phyloP scores from a whole-genome alignment of 2,797 vertebrate genomes.

The Crenuchus spilurus region DNA sequence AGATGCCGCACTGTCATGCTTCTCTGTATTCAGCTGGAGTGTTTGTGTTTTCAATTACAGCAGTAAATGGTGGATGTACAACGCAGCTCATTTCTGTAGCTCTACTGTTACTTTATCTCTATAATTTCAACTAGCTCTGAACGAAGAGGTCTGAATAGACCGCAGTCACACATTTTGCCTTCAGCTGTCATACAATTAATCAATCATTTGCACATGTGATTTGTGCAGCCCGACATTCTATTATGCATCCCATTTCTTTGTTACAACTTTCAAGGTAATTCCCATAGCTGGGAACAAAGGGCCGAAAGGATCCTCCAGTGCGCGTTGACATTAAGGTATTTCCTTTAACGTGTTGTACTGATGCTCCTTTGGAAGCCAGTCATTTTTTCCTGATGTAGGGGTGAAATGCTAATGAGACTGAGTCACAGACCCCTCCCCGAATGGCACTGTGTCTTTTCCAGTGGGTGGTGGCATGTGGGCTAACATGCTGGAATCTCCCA shows the following conservation, averaged over 20 bases:
- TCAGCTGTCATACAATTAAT: constrained; percentile 43
- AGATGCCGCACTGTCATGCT: background rate
- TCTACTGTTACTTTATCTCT: constrained; percentile 5
- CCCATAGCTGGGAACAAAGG: constrained; percentile 4
- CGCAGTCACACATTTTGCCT: constrained; percentile 18
- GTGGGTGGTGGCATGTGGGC: constrained; percentile 40
- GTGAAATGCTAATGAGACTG: constrained; percentile 53
- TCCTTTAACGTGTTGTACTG: constrained; percentile 40
- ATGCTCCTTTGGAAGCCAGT: constrained; percentile 36
- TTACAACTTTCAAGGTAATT: constrained; percentile 33
- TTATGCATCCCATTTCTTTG: constrained; percentile 1
- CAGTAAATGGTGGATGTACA: background rate
- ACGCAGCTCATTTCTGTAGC: background rate
- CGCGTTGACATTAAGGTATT: constrained; percentile 37
- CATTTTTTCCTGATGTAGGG: constrained; percentile 28
- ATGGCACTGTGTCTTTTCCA: constrained; percentile 35
- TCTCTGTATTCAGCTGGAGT: constrained; percentile 14
- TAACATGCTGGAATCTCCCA: constrained; percentile 53
- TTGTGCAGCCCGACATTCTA: constrained; percentile 8
- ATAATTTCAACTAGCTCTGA: constrained; percentile 21
- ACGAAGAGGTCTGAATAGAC: constrained; percentile 7
- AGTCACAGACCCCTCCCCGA: constrained; percentile 35
- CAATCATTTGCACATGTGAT: constrained; percentile 31
- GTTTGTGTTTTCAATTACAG: constrained; percentile 45
- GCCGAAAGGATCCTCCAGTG: background rate